These are phyloP conservation scores for Drosophila kuntzei DNA, from an alignment of 2,888 invertebrate species.

Conservation along the genomic window DNA sequence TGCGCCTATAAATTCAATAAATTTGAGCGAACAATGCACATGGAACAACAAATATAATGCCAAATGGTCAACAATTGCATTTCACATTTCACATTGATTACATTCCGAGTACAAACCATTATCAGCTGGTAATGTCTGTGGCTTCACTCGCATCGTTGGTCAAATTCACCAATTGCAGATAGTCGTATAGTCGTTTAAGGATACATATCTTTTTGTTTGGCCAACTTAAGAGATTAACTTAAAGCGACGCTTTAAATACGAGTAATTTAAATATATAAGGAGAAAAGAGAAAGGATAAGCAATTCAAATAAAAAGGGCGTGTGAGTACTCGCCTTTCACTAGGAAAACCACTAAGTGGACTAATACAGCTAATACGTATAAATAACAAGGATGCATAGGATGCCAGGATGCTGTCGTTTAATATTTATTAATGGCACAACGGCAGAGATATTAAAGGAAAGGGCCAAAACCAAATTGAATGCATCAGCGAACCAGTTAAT, in stretches of 20 bases:
- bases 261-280: not conserved
- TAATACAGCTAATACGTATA: constrained; percentile 49
- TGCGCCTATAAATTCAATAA: constrained; percentile 49
- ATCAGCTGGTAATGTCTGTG: constrained; percentile 27
- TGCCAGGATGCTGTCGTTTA: constrained; percentile 44
- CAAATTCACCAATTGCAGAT: constrained; percentile 3
- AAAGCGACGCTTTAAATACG: not conserved
- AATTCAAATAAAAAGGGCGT: constrained; percentile 42
- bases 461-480: constrained; percentile 65
- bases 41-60: constrained; percentile 57
- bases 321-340: constrained; percentile 21
- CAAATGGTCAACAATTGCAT: constrained; percentile 61
- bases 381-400: constrained; percentile 25
- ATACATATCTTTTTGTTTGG: not conserved
- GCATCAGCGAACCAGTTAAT: constrained; percentile 79
- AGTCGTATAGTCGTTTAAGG: too few relatives aligned
- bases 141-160: constrained; percentile 5
- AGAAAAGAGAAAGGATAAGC: not conserved
- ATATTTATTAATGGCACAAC: constrained; percentile 72
- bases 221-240: not conserved
- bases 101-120: constrained; percentile 42
- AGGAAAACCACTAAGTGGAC: constrained; percentile 46
- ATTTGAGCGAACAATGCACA: constrained; percentile 40
- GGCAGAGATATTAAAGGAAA: constrained; percentile 20
- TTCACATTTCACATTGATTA: constrained; percentile 59